Evolutionary conservation across 92 coral and sea anemone species (phyloP).

Genomic region (Porites rus): DNA sequence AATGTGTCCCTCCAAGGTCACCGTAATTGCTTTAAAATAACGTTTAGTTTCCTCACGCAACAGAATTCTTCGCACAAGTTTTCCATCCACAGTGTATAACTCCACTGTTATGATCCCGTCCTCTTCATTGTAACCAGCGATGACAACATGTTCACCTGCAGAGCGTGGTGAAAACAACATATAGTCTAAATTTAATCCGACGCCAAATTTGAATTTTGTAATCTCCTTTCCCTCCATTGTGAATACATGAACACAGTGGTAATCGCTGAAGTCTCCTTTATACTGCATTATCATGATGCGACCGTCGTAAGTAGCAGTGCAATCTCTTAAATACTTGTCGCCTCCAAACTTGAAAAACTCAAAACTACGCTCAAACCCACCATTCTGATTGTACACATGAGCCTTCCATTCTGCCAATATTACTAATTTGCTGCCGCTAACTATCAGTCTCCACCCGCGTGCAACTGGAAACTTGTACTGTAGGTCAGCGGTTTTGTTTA

Average conservation of each 20-base stretch:
- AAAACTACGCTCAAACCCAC: no score
- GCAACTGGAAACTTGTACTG: no score
- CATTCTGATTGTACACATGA: no score
- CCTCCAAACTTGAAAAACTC: no score
- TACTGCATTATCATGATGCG: constrained; percentile 10
- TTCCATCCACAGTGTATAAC: neutral
- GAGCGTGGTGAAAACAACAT: neutral
- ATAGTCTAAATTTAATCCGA: neutral
- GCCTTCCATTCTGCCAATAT: no score
- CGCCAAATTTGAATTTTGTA: constrained; percentile 11
- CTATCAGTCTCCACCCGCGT: no score
- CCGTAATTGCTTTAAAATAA: neutral
- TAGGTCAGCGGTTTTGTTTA: no score
- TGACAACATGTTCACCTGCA: constrained; percentile 36
- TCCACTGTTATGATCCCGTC: neutral
- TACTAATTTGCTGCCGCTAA: no score
- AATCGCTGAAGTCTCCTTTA: neutral
- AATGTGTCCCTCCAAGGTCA: neutral
- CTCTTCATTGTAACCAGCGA: neutral
- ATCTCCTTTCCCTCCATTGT: constrained; percentile 32
- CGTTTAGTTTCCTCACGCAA: neutral
- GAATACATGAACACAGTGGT: constrained; percentile 42
- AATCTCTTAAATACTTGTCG: neutral
- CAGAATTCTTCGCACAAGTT: neutral
- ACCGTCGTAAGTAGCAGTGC: constrained; percentile 46